Percentiles rank a stretch among this genome's conserved stretches.
These are phyloP conservation scores for Sebastes glaucus DNA, from an alignment of 2,797 vertebrate genomes.

Conservation along the genomic window DNA sequence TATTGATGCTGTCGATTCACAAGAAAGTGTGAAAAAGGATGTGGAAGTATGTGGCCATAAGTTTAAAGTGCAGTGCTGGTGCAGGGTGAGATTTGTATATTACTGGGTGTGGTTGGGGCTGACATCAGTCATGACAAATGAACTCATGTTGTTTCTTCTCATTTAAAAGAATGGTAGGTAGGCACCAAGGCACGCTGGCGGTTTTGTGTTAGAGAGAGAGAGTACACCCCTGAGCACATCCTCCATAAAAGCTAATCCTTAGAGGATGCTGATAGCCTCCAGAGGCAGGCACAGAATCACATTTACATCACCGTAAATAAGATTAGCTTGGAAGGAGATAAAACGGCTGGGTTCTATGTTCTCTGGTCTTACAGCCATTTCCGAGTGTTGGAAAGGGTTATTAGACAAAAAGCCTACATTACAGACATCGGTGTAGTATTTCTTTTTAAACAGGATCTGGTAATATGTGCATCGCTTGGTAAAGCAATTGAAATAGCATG, in stretches of 20 bases:
- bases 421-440: background rate
- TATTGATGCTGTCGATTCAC: background rate
- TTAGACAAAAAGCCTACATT: background rate
- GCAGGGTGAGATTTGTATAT: background rate
- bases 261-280: background rate
- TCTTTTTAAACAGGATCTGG: background rate
- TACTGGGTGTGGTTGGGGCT: background rate
- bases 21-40: background rate
- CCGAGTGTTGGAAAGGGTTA: background rate
- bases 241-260: background rate
- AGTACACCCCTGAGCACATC: background rate
- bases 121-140: background rate
- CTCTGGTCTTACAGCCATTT: background rate
- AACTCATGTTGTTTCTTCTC: background rate
- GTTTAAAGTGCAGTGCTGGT: background rate
- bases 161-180: background rate
- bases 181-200: background rate
- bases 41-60: background rate
- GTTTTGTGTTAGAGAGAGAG: background rate
- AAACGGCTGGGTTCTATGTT: background rate
- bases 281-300: background rate
- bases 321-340: conserved; percentile 14
- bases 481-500: background rate
- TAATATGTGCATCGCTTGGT: background rate
- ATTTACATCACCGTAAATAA: background rate